Evolutionary conservation across 2,888 invertebrate genomes (phyloP).

Genomic region (Caenorhabditis becei): DNA sequence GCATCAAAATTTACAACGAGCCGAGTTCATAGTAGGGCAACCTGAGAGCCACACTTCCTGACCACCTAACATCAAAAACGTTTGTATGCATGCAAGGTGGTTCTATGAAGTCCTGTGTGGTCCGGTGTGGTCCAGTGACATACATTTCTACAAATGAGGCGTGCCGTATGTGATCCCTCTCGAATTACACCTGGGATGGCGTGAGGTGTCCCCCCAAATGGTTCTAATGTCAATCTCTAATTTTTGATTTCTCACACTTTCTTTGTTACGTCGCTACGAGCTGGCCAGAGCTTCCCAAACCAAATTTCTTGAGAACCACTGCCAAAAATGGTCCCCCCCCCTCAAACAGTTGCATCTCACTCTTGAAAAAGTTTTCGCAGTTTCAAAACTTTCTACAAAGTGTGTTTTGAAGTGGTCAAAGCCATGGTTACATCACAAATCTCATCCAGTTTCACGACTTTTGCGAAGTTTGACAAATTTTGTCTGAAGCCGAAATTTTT

Average conservation of each 20-base stretch:
- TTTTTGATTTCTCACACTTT: constrained; percentile 25
- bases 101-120: background rate
- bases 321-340: too few relatives aligned
- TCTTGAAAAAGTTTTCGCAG: too few relatives aligned
- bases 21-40: constrained; percentile 51
- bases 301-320: too few relatives aligned
- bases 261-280: too few relatives aligned
- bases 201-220: constrained; percentile 16
- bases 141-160: constrained; percentile 13
- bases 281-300: too few relatives aligned
- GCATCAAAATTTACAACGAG: constrained; percentile 48
- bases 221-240: constrained; percentile 45
- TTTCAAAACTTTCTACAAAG: too few relatives aligned
- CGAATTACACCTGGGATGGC: constrained; percentile 58
- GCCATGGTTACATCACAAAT: too few relatives aligned
- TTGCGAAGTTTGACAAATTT: too few relatives aligned
- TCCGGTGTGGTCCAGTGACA: constrained; percentile 6
- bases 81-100: background rate
- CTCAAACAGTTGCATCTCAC: too few relatives aligned
- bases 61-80: constrained; percentile 25
- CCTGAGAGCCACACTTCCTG: constrained; percentile 54
- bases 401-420: too few relatives aligned
- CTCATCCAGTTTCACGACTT: too few relatives aligned
- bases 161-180: constrained; percentile 52
- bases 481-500: too few relatives aligned